Percentiles rank a stretch among this genome's conserved stretches.
Conservation (phyloP, 2,113 vertebrate genomes). For the Addax nasomaculatus region DNA sequence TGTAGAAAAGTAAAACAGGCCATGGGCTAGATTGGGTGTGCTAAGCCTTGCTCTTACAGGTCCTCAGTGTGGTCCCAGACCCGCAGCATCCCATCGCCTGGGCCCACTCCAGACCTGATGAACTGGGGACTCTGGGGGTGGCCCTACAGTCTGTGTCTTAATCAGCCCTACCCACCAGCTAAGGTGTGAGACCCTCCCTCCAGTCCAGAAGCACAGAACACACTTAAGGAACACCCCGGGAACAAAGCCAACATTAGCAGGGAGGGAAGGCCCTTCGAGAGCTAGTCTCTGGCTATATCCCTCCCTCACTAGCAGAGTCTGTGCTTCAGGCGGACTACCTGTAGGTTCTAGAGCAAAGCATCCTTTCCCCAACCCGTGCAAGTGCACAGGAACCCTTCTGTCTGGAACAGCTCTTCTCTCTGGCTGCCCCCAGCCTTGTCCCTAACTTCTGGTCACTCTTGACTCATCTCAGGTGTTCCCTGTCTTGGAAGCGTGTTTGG, state of each 20-base stretch:
- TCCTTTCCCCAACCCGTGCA: accelerated
- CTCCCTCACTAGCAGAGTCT: not conserved
- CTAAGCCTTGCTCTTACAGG: not conserved
- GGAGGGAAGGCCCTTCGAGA: not conserved
- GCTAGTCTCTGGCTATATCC: not conserved
- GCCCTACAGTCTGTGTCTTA: not conserved
- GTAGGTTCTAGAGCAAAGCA: not conserved
- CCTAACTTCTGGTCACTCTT: not conserved
- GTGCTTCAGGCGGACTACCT: not conserved
- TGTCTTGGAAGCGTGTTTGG: not conserved
- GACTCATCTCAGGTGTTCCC: not conserved
- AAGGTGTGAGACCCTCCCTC: not conserved
- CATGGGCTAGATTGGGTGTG: not conserved
- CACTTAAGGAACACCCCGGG: not conserved
- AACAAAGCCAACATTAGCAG: not conserved
- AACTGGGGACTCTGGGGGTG: not conserved
- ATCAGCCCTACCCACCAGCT: not conserved
- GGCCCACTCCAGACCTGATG: not conserved
- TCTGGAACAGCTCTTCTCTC: not conserved
- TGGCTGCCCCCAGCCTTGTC: not conserved
- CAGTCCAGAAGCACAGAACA: not conserved
- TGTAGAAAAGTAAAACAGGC: not conserved
- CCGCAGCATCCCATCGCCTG: not conserved
- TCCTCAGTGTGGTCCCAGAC: not conserved
- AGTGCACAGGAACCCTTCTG: not conserved